Base-by-base conservation (phyloP, 2,797 vertebrate genomes). In the Hapalemur alaotrensis region DNA sequence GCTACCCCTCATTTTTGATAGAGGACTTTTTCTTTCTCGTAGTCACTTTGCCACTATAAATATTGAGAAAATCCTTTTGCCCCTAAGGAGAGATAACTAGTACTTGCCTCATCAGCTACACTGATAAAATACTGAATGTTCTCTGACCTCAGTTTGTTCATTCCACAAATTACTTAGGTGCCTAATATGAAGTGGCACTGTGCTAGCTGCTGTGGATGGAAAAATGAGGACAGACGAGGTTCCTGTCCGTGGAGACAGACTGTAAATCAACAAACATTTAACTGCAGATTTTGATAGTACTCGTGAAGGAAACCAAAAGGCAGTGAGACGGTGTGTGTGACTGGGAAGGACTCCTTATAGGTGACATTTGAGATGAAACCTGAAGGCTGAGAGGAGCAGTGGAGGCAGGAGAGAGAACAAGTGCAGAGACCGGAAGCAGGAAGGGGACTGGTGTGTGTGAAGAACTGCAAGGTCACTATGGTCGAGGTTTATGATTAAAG, bases 31-130 rank as follows among this genome's bases (percentile, higher is more conserved):
- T 59, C 73, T 32, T 52, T 89, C 75, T 80, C 25, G 25, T 43
- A 41, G 80, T 83, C 61, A 70, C 20, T 80, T 75, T 83, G 35
- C 72, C 54, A 9, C 32, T 91, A 11, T 89, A 80, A 93, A 89
- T 88, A 90, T 28, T 78, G 84, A 96, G 72, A 70, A 76, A 73
- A 89, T 89, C 48, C 67, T 88, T 67, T 88, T 81, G 81, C 50
- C 35, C n/a, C 54, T 61, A 48, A 75, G 59, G 83, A 93, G 72
- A 95, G 61, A 57, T 5, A 90, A 63, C 69, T 78, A 65, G 80
- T 78, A 41, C 54, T 90, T 86, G 52, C 54, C 22, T 57, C 28
- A 32, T 86, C 5, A 46, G 50, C 63, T 54, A 0, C 63, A 41
- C 38, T 93, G 90, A 80, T 93, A 59, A 93, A 79, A 91, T 35